These are phyloP conservation scores for Cynoglossus semilaevis DNA, from an alignment of 2,113 vertebrate genomes.

Conservation along the genomic window DNA sequence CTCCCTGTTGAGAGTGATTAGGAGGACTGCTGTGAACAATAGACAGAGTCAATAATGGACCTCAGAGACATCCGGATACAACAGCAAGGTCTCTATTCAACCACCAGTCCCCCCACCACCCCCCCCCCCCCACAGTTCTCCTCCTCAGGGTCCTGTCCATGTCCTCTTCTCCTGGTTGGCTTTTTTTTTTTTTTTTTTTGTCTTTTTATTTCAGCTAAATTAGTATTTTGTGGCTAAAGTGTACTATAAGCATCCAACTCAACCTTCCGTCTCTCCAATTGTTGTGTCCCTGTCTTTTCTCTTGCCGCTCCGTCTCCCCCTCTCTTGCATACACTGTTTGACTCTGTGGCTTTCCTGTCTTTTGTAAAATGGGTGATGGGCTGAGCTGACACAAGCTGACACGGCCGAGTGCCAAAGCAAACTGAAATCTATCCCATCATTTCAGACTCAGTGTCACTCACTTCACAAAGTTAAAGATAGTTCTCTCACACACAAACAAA, in stretches of 20 bases:
- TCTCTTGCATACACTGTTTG: not conserved
- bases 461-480: conserved; percentile 68
- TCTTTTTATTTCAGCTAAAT: not conserved
- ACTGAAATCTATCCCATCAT: conserved; percentile 68
- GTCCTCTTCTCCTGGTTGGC: conserved; percentile 2
- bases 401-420: conserved; percentile 39
- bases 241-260: conserved; percentile 24
- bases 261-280: conserved; percentile 11
- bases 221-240: conserved; percentile 6
- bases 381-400: conserved; percentile 65
- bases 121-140: conserved; percentile 4
- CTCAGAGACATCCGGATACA: conserved; percentile 66
- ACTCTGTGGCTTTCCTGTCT: conserved; percentile 36
- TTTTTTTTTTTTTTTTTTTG: conserved; percentile 1
- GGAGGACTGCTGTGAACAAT: conserved; percentile 71
- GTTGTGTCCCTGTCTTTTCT: conserved; percentile 10
- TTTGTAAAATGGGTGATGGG: conserved; percentile 49
- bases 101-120: not conserved
- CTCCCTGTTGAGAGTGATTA: conserved; percentile 73
- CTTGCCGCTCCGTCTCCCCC: not conserved
- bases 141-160: conserved; percentile 17
- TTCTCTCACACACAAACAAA: conserved; percentile 61
- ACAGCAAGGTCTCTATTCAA: conserved; percentile 52
- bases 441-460: conserved; percentile 71
- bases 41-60: conserved; percentile 74